Percentiles rank a stretch among this genome's conserved stretches.
Evolutionary conservation across 2,888 invertebrate genomes (phyloP).

Genomic region (Amphipoea lucens): DNA sequence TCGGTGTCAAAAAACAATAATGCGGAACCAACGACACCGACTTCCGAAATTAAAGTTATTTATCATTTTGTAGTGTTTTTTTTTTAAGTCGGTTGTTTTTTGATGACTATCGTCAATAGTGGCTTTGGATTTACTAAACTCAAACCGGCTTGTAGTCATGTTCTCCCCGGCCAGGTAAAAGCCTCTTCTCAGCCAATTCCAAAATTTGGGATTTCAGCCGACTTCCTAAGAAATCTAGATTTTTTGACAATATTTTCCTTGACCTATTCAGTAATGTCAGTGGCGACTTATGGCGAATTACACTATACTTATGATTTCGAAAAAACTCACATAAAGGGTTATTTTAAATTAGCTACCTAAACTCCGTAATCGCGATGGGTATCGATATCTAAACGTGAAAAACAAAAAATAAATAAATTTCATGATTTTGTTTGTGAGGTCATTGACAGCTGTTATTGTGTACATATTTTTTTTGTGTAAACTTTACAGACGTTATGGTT

Average conservation of each 20-base stretch:
- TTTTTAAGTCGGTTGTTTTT: no score
- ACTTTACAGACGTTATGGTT: neutral
- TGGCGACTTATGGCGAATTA: neutral
- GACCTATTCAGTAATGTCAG: no score
- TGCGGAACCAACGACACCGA: no score
- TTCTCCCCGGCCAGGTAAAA: neutral
- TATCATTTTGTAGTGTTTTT: no score
- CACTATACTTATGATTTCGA: neutral
- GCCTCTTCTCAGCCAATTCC: neutral
- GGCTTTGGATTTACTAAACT: neutral
- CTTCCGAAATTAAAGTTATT: no score
- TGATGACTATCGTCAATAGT: neutral
- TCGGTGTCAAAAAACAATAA: no score
- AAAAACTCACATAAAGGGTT: neutral
- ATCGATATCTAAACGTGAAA: neutral
- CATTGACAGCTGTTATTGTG: no score
- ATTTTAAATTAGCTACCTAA: neutral
- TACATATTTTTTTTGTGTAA: neutral
- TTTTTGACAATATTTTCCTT: neutral
- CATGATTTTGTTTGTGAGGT: no score
- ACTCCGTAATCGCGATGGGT: neutral
- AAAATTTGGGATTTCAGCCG: neutral
- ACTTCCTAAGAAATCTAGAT: neutral
- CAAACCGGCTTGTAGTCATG: neutral
- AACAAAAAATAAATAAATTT: no score